A percentile compares a stretch with the other conserved stretches of the same genome.
phyloP scores from a whole-genome alignment of 1,140 invertebrate species.

The Dreissena rostriformis region DNA sequence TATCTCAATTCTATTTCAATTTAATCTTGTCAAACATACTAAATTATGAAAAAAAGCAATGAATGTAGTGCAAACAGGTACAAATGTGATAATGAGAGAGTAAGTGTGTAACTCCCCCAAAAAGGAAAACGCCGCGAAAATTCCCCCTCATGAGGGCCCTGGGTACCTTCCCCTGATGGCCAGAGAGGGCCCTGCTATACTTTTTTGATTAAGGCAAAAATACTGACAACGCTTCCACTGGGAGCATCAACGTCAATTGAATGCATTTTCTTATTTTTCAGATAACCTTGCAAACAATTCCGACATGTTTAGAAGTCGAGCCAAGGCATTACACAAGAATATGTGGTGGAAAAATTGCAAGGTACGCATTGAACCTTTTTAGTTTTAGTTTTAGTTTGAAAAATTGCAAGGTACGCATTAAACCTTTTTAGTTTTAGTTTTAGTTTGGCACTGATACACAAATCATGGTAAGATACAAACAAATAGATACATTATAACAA shows the following conservation, averaged over 20 bases:
- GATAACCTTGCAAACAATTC: conserved; percentile 81
- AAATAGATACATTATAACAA: not conserved
- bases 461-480: not conserved
- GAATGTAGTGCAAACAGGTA: no score
- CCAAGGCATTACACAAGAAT: conserved; percentile 81
- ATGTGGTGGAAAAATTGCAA: conserved; percentile 84
- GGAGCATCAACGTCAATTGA: not conserved
- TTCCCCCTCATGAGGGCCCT: no score
- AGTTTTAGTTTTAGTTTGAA: conserved; percentile 63
- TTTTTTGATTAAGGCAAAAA: no score
- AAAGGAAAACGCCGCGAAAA: no score
- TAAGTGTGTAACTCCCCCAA: no score
- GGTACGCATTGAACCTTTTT: conserved; percentile 79
- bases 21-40: no score
- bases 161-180: no score
- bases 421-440: not conserved
- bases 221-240: no score
- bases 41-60: no score
- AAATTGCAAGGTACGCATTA: not conserved
- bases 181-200: no score
- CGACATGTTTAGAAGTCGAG: conserved; percentile 82
- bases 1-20: no score
- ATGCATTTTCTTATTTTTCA: conserved; percentile 37
- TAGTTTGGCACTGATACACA: not conserved
- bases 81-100: no score